A percentile compares a stretch with the other conserved stretches of the same genome.
Evolutionary conservation across 2,888 invertebrate genomes (phyloP).

Genomic region (Drosophila gaucha): DNA sequence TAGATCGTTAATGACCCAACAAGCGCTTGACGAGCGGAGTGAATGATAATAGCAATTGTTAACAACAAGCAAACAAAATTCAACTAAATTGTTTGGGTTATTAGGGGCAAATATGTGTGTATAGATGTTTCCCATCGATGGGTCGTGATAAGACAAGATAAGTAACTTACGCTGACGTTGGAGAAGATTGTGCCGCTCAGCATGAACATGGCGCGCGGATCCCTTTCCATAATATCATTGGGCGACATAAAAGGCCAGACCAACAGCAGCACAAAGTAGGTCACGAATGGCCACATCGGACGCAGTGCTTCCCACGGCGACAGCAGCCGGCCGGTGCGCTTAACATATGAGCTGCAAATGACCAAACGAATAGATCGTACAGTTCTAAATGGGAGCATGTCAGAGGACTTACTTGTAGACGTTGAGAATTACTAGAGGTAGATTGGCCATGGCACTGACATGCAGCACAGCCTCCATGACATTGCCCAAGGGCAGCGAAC

Average conservation of each 20-base stretch:
- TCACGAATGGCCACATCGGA: conserved; percentile 92
- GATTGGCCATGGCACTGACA: conserved; percentile 93
- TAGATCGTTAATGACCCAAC: conserved; percentile 1
- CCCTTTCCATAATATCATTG: conserved; percentile 90
- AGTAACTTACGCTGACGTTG: conserved; percentile 95
- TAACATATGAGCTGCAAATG: conserved; percentile 90
- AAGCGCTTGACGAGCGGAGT: background rate
- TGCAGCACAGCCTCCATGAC: conserved; percentile 94
- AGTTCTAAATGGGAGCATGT: background rate
- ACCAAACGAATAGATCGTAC: background rate
- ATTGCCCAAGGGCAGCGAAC: conserved; percentile 89
- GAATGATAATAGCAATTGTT: conserved; percentile 2
- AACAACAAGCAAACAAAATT: background rate
- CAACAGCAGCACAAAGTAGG: conserved; percentile 91
- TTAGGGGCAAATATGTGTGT: background rate
- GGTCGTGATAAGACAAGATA: background rate
- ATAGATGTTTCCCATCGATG: background rate
- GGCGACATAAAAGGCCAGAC: conserved; percentile 94
- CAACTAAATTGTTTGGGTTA: background rate
- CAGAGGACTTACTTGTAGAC: conserved; percentile 90
- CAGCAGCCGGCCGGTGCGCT: conserved; percentile 94
- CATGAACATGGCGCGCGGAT: conserved; percentile 94
- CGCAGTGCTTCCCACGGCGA: conserved; percentile 92
- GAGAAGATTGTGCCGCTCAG: conserved; percentile 98
- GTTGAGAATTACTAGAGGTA: conserved; percentile 96